Evolutionary conservation across 2,797 vertebrate species (phyloP).

Genomic region (Megaceryle alcyon): DNA sequence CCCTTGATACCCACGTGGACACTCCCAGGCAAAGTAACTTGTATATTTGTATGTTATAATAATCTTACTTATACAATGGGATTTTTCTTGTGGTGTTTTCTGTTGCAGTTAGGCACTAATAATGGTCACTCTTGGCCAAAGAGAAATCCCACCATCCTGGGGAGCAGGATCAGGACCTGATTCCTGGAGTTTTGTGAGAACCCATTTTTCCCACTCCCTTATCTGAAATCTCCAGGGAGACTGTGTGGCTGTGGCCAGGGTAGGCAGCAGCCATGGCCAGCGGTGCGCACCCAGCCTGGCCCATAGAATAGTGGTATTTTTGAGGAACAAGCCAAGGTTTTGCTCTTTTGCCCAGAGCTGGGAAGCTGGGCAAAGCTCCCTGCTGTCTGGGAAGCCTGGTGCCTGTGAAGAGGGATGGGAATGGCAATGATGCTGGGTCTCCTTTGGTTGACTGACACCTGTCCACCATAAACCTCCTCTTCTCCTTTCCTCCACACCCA

Average conservation of each 20-base stretch:
- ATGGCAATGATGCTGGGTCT: background rate
- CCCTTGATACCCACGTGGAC: background rate
- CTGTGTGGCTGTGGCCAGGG: accelerated
- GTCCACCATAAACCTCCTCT: background rate
- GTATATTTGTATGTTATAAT: background rate
- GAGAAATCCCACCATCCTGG: background rate
- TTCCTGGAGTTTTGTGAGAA: background rate
- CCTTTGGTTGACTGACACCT: background rate
- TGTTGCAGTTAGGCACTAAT: background rate
- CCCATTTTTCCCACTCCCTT: background rate
- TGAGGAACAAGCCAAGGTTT: background rate
- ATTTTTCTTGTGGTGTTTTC: background rate
- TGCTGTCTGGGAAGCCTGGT: background rate
- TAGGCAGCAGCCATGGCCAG: background rate
- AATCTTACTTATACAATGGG: background rate
- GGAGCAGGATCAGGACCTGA: background rate
- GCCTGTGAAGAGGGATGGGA: background rate
- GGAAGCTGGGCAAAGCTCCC: background rate
- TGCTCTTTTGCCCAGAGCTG: background rate
- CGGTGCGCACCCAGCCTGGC: accelerated
- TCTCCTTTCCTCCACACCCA: background rate
- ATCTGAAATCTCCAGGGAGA: background rate
- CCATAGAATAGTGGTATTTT: background rate
- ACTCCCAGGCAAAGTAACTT: background rate
- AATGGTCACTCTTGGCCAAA: background rate